A percentile compares a stretch with the other conserved stretches of the same genome.
Evolutionary conservation across 2,113 vertebrate species (phyloP).

Genomic region (Spea multiplicata): DNA sequence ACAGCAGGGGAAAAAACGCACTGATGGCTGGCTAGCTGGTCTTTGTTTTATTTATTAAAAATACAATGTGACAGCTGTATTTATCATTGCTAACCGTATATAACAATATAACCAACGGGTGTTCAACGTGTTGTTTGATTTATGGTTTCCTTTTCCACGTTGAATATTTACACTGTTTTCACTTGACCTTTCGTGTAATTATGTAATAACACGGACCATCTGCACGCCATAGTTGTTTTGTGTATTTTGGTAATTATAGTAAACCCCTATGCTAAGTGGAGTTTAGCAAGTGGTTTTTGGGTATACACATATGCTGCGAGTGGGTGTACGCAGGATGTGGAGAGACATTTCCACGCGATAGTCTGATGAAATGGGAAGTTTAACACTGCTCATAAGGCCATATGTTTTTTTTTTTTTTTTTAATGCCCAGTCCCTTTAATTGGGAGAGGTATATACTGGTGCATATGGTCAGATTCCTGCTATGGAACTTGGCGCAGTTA

Average conservation of each 20-base stretch:
- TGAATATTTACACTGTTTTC: constrained; percentile 42
- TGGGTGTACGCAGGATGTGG: too few species aligned
- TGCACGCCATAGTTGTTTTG: constrained; percentile 34
- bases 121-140: constrained; percentile 34
- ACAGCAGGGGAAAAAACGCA: neutral
- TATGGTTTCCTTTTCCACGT: constrained; percentile 44
- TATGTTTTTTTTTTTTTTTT: too few species aligned
- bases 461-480: too few species aligned
- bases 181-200: constrained; percentile 44
- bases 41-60: constrained; percentile 30
- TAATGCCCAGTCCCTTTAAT: too few species aligned
- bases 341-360: too few species aligned
- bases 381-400: too few species aligned
- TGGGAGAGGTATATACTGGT: too few species aligned
- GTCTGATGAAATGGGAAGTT: too few species aligned
- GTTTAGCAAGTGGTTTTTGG: neutral
- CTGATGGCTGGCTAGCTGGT: neutral
- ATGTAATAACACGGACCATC: constrained; percentile 40
- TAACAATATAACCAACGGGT: constrained; percentile 33
- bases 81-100: constrained; percentile 45
- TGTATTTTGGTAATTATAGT: constrained; percentile 8
- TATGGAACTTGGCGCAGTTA: too few species aligned
- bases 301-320: neutral
- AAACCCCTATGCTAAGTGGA: neutral
- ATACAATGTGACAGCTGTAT: constrained; percentile 42